Conservation (phyloP, 2,888 invertebrate species). For the Girardia tigrina region DNA sequence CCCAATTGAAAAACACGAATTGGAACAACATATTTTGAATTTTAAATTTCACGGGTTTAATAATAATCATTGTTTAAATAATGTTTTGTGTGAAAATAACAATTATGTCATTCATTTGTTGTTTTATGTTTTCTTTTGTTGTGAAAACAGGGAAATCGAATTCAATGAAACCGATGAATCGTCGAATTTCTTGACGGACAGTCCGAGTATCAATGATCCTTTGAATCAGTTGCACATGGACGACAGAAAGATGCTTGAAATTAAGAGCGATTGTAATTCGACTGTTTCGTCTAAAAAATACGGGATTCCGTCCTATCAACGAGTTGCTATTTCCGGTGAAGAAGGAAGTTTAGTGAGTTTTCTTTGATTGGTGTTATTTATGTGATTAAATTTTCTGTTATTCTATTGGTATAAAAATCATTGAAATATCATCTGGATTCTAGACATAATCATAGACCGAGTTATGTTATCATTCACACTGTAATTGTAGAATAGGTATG, state of each 20-base stretch:
- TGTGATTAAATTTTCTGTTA: too few species aligned
- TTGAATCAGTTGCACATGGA: background rate
- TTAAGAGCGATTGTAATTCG: background rate
- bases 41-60: background rate
- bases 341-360: background rate
- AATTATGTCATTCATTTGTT: background rate
- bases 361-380: too few species aligned
- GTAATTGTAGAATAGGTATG: too few species aligned
- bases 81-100: too few species aligned
- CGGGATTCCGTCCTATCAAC: background rate
- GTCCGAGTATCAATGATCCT: background rate
- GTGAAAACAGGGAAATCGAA: background rate
- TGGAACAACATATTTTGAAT: background rate
- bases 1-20: conserved; percentile 17
- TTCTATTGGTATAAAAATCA: too few species aligned
- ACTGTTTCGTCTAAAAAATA: background rate
- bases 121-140: background rate
- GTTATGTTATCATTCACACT: too few species aligned
- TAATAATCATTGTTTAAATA: too few species aligned
- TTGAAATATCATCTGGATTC: too few species aligned
- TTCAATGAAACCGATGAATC: background rate
- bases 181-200: background rate
- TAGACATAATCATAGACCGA: too few species aligned
- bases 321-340: background rate
- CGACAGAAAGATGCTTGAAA: conserved; percentile 3